Base-by-base conservation (phyloP, 2,888 invertebrate genomes). In the Drosophila emarginata region DNA sequence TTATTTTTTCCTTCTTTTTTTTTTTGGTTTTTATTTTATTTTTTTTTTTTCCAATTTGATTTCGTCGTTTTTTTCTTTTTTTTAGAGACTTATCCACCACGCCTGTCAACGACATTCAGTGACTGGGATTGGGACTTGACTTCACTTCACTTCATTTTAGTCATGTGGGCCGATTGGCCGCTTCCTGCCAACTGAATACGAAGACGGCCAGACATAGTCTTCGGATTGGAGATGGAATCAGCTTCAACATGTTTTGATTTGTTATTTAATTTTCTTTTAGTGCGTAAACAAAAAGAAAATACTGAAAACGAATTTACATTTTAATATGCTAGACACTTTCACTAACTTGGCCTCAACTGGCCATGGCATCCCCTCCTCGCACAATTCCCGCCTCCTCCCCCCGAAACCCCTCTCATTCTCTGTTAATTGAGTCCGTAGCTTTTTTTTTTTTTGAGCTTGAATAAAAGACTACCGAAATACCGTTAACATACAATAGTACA, bases 401-500 rank as follows among this genome's bases (percentile, higher is more conserved):
- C n/a, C n/a, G n/a, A n/a, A n/a, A n/a, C n/a, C 15, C 9, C 40
- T 18, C 11, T 21, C 45, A 11, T 7, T 15, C 18, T 15, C 7
- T 15, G 2, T 9, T 21, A 45, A 21, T 21, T 45, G 45, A 11
- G 26, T 37, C 21, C 45, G 36, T 37, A 21, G 62, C 37, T 53
- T 21, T 52, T 53, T 60, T 45, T 26, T 26, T 26, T 26, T 26
- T 26, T 26, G 18, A 45, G 45, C 45, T 45, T 4, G 45, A 3
- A 45, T 45, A 45, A 50, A 50, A 28, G 28, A 58, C 40, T 37
- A 40, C 58, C 45, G 26, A 32, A 51, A 40, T 52, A 65, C 79
- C 80, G 83, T 77, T 80, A 79, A 59, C 67, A 70, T 69, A 77
- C 80, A 85, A 79, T 85, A 67, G 58, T 84, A 76, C 74, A 45